Evolutionary conservation across 2,888 invertebrate species (phyloP), one percentile per base, ranked within the genome.

Genomic region (Drosophila koepferae): DNA sequence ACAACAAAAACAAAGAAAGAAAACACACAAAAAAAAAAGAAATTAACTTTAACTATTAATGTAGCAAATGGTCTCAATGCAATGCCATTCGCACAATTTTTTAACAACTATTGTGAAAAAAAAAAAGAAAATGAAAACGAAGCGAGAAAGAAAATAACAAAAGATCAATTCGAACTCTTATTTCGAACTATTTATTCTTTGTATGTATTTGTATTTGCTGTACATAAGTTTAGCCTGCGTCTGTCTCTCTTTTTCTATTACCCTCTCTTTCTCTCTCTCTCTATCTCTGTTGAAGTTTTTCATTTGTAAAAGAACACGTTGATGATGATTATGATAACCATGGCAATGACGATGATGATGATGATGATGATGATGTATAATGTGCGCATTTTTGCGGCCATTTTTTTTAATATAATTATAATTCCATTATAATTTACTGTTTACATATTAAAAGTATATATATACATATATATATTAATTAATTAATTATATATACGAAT

Each of bases 401-500:
- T 72, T 72, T 74, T 80, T 80, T 83, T 72, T 62, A 69, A 74
- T 68, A 66, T 81, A 81, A 74, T 72, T 78, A 64, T 89, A 86
- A 81, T 80, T 89, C 73, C 70, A 67, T 73, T 86, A 86, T 81
- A 65, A 71, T 89, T 85, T 79, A 87, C 74, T 70, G 82, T 86
- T 85, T 71, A 85, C 72, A 74, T 72, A 81, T 86, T 80, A 75
- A 69, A 72, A 69, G 63, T 77, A 78, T 60, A 53, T 71, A 73
- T 68, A 51, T 34, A 48, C 23, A 46, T 46, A 23, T 9, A 34
- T 79, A 49, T 48, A 48, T 48, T 10, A 31, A 48, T 78, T 72
- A 74, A 80, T 77, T 65, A 78, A 78, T 82, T 81, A 82, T 80
- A 82, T 86, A 84, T 86, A 89, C 77, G 70, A 81, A 85, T 89